Conservation (phyloP, 1,140 invertebrate genomes). For the Daktulosphaira vitifoliae region DNA sequence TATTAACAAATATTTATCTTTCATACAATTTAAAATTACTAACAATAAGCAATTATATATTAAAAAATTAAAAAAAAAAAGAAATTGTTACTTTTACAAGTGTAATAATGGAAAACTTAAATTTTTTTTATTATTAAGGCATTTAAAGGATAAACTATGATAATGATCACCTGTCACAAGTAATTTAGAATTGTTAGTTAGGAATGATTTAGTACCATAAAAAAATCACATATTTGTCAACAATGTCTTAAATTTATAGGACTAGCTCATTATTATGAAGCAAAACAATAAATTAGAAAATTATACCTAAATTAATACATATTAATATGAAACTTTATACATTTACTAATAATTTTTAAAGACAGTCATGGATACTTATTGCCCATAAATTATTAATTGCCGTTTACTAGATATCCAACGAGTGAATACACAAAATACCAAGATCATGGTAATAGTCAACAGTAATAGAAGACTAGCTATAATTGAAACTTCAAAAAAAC, state of each 20-base stretch:
- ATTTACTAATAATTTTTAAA: background rate
- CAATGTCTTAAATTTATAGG: constrained; percentile 18
- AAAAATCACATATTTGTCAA: background rate
- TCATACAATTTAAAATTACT: no score
- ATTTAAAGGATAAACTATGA: no score
- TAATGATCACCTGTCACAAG: constrained; percentile 10
- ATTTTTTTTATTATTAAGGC: no score
- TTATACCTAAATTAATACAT: background rate
- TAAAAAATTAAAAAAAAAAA: no score
- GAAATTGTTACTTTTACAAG: no score
- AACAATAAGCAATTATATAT: no score
- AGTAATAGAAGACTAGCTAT: constrained; percentile 13
- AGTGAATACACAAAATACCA: constrained; percentile 19
- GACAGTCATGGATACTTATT: constrained; percentile 10
- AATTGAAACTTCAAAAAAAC: constrained; percentile 16
- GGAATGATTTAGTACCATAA: background rate
- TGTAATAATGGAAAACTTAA: no score
- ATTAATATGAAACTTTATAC: constrained; percentile 1
- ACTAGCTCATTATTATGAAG: constrained; percentile 18
- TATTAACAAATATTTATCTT: no score
- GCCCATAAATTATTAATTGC: constrained; percentile 14
- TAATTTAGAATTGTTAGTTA: background rate
- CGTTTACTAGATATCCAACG: constrained; percentile 31
- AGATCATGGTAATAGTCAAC: constrained; percentile 17
- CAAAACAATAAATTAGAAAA: background rate